Percentiles rank a stretch among this genome's conserved stretches.
Conservation (phyloP, 1,140 invertebrate genomes). For the Scaptomyza pallida region DNA sequence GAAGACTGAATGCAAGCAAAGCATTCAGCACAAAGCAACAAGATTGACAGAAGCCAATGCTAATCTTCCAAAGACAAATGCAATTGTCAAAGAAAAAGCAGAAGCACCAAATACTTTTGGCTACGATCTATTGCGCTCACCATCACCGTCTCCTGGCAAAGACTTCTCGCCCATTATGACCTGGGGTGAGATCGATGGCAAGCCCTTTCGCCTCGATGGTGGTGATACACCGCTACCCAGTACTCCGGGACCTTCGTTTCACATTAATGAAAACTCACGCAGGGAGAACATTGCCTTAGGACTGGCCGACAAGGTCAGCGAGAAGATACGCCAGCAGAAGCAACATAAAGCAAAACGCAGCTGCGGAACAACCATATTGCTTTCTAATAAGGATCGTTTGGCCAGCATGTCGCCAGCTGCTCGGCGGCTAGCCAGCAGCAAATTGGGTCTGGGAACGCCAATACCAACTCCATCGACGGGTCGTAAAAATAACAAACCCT, state of each 20-base stretch:
- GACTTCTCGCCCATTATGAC: conserved; percentile 98
- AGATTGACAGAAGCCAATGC: conserved; percentile 83
- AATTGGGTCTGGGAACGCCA: conserved; percentile 84
- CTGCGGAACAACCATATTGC: conserved; percentile 85
- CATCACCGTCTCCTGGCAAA: conserved; percentile 92
- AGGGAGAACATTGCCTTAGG: conserved; percentile 95
- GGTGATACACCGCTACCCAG: conserved; percentile 90
- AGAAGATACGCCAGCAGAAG: conserved; percentile 92
- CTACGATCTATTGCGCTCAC: conserved; percentile 93
- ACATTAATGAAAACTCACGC: conserved; percentile 93
- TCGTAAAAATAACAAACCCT: conserved; percentile 32
- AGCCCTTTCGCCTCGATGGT: conserved; percentile 94
- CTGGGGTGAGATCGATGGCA: conserved; percentile 99
- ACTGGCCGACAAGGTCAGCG: conserved; percentile 95
- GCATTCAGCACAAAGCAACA: conserved; percentile 93
- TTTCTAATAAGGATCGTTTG: conserved; percentile 90
- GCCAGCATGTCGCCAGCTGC: conserved; percentile 98
- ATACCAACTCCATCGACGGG: conserved; percentile 84
- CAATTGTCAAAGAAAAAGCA: neutral
- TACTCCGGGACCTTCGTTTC: conserved; percentile 90
- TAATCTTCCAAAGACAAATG: conserved; percentile 35
- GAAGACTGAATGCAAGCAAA: conserved; percentile 88
- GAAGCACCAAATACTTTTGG: conserved; percentile 86
- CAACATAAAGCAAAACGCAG: conserved; percentile 87
- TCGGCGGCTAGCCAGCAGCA: conserved; percentile 90